Conservation (phyloP, 2,113 vertebrate genomes). For the Hippopotamus amphibius region DNA sequence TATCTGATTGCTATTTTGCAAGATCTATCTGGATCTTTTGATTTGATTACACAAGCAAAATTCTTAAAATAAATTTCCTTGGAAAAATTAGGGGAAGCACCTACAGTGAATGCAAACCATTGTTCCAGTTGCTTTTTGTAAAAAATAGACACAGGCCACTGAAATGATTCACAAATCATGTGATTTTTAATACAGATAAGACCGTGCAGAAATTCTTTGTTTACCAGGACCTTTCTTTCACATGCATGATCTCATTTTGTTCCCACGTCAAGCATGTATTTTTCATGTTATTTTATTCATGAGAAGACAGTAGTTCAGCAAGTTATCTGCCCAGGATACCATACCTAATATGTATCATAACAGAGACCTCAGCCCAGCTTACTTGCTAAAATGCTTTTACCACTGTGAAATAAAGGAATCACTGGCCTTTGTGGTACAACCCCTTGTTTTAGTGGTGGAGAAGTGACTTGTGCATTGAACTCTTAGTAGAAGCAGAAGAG, state of each 20-base stretch:
- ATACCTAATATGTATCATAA: not conserved
- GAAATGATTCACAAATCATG: slow-evolving; percentile 43
- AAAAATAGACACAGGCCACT: not conserved
- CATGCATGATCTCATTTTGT: not conserved
- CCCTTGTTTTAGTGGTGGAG: not conserved
- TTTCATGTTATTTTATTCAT: not conserved
- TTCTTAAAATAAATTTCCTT: slow-evolving; percentile 65
- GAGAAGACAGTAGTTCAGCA: not conserved
- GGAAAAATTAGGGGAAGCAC: slow-evolving; percentile 40
- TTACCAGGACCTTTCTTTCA: slow-evolving; percentile 43
- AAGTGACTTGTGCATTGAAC: not conserved
- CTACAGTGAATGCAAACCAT: not conserved
- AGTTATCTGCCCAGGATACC: not conserved
- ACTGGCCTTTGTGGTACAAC: not conserved
- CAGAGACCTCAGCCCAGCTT: not conserved
- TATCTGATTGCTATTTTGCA: slow-evolving; percentile 6
- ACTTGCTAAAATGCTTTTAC: not conserved
- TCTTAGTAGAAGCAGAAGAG: not conserved
- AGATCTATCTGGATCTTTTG: slow-evolving; percentile 9
- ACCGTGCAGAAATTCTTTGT: not conserved
- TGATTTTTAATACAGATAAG: slow-evolving; percentile 28
- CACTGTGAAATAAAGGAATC: not conserved
- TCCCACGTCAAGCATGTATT: not conserved
- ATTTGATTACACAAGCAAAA: slow-evolving; percentile 22
- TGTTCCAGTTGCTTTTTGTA: slow-evolving; percentile 16